Base-by-base conservation (phyloP, 2,888 invertebrate species). In the Rhaphigaster nebulosa region DNA sequence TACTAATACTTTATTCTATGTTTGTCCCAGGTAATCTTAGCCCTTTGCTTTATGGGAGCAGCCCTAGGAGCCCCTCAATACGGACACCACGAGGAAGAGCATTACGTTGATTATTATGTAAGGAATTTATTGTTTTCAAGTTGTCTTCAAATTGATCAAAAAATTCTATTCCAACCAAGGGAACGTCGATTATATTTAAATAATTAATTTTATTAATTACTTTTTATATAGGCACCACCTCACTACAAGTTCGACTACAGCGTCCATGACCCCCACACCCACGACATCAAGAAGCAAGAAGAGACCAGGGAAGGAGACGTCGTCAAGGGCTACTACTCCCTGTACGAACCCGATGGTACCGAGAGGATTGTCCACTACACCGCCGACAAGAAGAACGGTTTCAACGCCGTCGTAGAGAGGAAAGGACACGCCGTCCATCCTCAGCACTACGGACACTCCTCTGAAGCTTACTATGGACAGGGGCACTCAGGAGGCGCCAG, bases 291-390 rank as follows among this genome's bases (percentile, higher is more conserved):
- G 92, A 93, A 93, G 90, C 94, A 94, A 92, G 94, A 94, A 94
- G 94, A 94, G 92, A 94, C 94, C n/a, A 92, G 94, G 89, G 94
- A 94, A 90, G 94, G 94, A 6, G 94, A 94, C 91, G 93, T 93
- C 91, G 94, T 94, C 87, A 93, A 94, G 91, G 94, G 94, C 18
- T 93, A 94, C 92, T 94, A 94, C 93, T 94, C 94, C 50, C 92
- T 92, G 84, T 91, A 92, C 89, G 92, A 92, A 90, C 92, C 92
- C 90, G 92, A 92, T 91, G 92, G 92, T 52, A 91, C 92, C 60
- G 88, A 92, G 80, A 91, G 92, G 26, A 91, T 92, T n/a, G 93
- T 93, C 60, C 92, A 93, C 80, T 93, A 93, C 92, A 92, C 92
- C 38, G 92, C 92, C 6, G 93, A 93, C 91, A 88, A 91, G 41